These are phyloP conservation scores for Schizotus pectinicornis DNA, from an alignment of 2,888 invertebrate genomes.

Conservation along the genomic window DNA sequence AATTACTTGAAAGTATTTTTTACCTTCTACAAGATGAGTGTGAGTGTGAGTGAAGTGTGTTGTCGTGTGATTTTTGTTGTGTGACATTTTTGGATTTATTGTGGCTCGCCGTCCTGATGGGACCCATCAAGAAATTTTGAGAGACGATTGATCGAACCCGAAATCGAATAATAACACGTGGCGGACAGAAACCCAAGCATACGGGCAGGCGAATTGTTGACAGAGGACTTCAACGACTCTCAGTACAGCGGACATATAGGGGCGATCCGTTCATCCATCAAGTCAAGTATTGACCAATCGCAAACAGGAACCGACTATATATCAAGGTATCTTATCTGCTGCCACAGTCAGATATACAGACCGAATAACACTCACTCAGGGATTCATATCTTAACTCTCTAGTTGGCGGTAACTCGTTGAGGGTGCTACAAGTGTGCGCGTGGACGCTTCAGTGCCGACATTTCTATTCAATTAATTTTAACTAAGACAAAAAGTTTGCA, in stretches of 20 bases:
- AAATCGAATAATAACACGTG: constrained; percentile 29
- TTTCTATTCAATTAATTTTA: neutral
- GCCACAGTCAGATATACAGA: constrained; percentile 43
- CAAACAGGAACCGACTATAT: constrained; percentile 42
- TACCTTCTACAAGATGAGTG: no score
- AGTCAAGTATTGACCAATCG: constrained; percentile 51
- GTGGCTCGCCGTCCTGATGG: neutral
- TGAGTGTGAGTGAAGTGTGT: no score
- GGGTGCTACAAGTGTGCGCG: neutral
- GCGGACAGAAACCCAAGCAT: constrained; percentile 5
- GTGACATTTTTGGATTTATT: neutral
- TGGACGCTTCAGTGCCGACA: no score
- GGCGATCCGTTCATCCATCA: constrained; percentile 49
- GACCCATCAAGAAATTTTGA: constrained; percentile 10
- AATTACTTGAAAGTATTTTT: no score
- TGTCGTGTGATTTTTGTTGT: no score
- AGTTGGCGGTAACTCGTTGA: constrained; percentile 18
- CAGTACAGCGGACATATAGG: constrained; percentile 34
- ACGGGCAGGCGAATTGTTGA: constrained; percentile 32
- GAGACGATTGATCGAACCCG: constrained; percentile 11
- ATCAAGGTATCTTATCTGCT: constrained; percentile 42
- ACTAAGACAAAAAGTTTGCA: neutral
- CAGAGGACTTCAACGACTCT: constrained; percentile 35
- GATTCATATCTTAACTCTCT: constrained; percentile 37
- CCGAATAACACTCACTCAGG: constrained; percentile 34